Conservation (phyloP, 2,888 invertebrate species). For the Uropetala carovei region DNA sequence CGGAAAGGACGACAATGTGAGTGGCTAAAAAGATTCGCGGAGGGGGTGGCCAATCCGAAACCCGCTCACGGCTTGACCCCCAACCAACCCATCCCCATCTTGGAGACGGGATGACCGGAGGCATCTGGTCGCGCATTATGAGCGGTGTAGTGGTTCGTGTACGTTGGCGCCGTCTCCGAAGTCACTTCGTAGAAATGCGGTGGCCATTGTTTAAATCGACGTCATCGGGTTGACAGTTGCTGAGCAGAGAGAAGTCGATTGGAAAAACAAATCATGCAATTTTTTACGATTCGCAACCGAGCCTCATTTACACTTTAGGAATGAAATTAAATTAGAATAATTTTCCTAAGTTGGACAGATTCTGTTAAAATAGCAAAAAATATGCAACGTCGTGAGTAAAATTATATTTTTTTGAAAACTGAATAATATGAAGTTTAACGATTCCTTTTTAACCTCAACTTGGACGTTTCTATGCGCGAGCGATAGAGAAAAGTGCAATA, state of each 20-base stretch:
- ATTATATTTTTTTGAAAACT: too few species aligned
- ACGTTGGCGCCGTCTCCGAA: constrained; percentile 18
- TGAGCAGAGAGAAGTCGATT: not conserved
- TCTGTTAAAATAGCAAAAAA: too few species aligned
- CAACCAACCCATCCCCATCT: constrained; percentile 9
- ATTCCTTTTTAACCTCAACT: too few species aligned
- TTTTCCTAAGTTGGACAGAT: not conserved
- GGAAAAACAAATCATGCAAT: not conserved
- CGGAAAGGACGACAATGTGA: not conserved
- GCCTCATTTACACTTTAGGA: not conserved
- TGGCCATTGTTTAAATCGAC: constrained; percentile 29
- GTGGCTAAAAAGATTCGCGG: constrained; percentile 20
- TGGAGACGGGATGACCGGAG: constrained; percentile 1
- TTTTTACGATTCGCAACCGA: not conserved
- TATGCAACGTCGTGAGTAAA: too few species aligned
- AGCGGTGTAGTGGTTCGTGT: not conserved
- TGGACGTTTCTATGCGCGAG: too few species aligned
- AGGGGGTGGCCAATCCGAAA: not conserved
- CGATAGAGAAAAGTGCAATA: too few species aligned
- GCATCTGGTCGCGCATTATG: constrained; percentile 5
- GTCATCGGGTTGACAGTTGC: not conserved
- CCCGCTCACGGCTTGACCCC: constrained; percentile 48
- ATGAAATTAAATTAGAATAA: not conserved
- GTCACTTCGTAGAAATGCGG: not conserved
- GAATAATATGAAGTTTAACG: too few species aligned